Evolutionary conservation across 2,113 vertebrate genomes (phyloP).

Genomic region (Heterochromis multidens): DNA sequence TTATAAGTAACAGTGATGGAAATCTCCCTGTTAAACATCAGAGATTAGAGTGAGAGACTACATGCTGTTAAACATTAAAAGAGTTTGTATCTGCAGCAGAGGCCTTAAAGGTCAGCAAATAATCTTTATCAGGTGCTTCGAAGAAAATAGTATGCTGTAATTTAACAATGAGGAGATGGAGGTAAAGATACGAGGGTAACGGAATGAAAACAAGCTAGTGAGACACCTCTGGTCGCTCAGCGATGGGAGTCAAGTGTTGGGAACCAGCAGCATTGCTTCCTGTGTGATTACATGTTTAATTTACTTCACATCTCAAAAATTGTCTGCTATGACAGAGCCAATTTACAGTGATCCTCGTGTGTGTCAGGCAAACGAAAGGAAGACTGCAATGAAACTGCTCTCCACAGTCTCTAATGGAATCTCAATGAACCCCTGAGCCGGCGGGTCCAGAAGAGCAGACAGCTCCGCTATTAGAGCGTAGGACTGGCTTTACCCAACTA

Average conservation of each 20-base stretch:
- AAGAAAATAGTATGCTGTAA: constrained; percentile 24
- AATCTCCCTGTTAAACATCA: background rate
- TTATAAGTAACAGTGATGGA: background rate
- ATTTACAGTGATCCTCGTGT: constrained; percentile 70
- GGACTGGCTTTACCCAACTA: constrained; percentile 60
- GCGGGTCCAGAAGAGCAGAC: constrained; percentile 56
- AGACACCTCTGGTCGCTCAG: constrained; percentile 20
- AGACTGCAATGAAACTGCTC: constrained; percentile 46
- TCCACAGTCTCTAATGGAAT: constrained; percentile 72
- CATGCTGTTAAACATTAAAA: background rate
- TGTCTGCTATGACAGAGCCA: constrained; percentile 75
- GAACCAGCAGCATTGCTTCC: constrained; percentile 39
- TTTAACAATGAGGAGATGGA: constrained; percentile 37
- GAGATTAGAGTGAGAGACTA: background rate
- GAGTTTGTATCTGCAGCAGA: background rate
- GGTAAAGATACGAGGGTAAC: constrained; percentile 23
- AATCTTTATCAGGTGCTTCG: background rate
- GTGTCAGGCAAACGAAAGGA: constrained; percentile 67
- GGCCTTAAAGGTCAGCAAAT: constrained; percentile 13
- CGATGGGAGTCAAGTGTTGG: constrained; percentile 35
- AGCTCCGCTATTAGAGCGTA: constrained; percentile 64
- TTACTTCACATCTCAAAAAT: constrained; percentile 74
- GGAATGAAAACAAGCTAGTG: constrained; percentile 31
- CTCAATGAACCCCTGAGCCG: constrained; percentile 69
- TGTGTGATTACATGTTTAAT: constrained; percentile 78